Evolutionary conservation across 2,888 invertebrate genomes (phyloP), one percentile per base, ranked within the genome.

Genomic region (Cheilosia variabilis): DNA sequence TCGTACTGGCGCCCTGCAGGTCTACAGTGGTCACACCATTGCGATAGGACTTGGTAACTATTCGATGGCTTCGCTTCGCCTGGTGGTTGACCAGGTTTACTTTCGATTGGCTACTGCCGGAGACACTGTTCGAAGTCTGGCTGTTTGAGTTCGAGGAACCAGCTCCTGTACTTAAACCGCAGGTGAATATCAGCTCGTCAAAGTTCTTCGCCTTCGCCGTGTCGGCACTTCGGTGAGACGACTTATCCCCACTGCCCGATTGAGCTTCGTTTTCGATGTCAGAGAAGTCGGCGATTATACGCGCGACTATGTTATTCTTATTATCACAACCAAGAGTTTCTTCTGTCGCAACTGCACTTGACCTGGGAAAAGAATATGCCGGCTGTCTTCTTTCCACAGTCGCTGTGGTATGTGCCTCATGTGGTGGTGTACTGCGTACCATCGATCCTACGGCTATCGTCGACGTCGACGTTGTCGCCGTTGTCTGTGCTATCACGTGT

Each of bases 251-350:
- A 19, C 55, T 57, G 93, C 93, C 88, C 93, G 89, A 87, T 66
- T 89, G 87, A 92, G 93, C 89, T 92, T 94, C 94, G 76, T 93
- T 93, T 91, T 95, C 95, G 41, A 94, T 92, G 88, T 95, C 95
- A 0, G 94, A 94, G 88, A 95, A 95, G 89, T 95, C 95, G 2
- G 94, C 94, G 88, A 95, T 90, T 83, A 95, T 95, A 62, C 94
- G 93, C 66, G 94, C 94, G 0, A 95, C 93, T 7, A 94, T 93
- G 65, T 94, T 94, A 87, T 93, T 94, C 87, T 94, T 94, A 77
- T 94, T 93, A 83, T 89, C 89, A 87, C 88, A 89, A 87, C 88
- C 89, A 81, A 87, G 75, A 15, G 87, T 87, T 55, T 90, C 89
- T 4, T 88, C 87, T 22, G 80, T 79, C 47, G 71, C 82, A 24